Base-by-base conservation (phyloP, 1,140 invertebrate genomes). In the Eupeodes corollae region DNA sequence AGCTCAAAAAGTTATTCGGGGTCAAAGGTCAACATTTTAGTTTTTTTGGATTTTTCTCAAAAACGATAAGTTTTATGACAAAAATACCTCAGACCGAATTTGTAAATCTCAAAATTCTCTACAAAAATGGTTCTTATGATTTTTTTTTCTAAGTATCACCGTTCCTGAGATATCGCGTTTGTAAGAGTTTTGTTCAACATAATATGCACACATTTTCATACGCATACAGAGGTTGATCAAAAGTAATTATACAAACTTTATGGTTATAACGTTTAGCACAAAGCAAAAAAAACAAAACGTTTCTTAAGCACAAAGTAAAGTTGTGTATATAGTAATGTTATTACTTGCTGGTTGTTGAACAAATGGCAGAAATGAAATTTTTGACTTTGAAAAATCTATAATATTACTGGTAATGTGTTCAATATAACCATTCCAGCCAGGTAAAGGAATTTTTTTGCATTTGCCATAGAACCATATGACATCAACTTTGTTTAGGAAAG, bases 191-290 rank as follows among this genome's bases (percentile, higher is more conserved):
- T n/a, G n/a, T n/a, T n/a, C n/a, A n/a, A n/a, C n/a, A n/a, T n/a
- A n/a, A n/a, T n/a, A n/a, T n/a, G n/a, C n/a, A n/a, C n/a, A n/a
- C n/a, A n/a, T n/a, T n/a, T n/a, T n/a, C 69, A 67, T 73, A 72
- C 10, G 52, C 52, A 54, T 70, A 73, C 10, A 70, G 54, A 34
- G 59, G 63, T 48, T 67, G 63, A 45, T 68, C 64, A 49, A 67
- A 65, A 54, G 63, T 70, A 30, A 67, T 42, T 16, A 69, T 54
- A 34, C 32, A 44, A 10, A 31, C n/a, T 31, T 30, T 44, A 13
- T 46, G 44, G 30, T 15, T 12, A 35, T 46, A 50, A 60, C 47
- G 9, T 47, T 49, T n/a, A n/a, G n/a, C n/a, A n/a, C n/a, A n/a
- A n/a, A n/a, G n/a, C n/a, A n/a, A n/a, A n/a, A n/a, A n/a, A n/a